A percentile compares a stretch with the other conserved stretches of the same genome.
Conservation (phyloP, 2,888 invertebrate species). For the Megaustenia siamemsis region DNA sequence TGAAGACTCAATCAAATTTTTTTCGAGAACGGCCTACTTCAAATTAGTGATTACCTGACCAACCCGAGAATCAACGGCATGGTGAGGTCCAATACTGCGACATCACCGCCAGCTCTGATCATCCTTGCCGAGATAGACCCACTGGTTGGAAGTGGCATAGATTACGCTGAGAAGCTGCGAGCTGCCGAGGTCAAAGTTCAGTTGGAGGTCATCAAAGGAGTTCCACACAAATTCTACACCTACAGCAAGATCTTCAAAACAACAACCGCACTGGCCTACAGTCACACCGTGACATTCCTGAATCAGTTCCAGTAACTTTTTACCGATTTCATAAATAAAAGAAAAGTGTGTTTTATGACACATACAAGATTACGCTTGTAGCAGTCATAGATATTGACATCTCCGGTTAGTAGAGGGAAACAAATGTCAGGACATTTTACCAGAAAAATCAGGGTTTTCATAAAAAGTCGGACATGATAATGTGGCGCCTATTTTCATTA, state of each 20-base stretch:
- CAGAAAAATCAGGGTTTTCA: too few relatives aligned
- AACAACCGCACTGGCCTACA: constrained; percentile 14
- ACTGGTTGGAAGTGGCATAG: constrained; percentile 27
- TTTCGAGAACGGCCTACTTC: neutral
- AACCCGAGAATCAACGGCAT: constrained; percentile 44
- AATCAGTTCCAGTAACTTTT: constrained; percentile 27
- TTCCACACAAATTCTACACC: constrained; percentile 38
- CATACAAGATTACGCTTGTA: too few relatives aligned
- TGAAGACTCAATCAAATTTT: constrained; percentile 32
- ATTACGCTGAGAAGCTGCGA: constrained; percentile 48
- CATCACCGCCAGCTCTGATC: constrained; percentile 44
- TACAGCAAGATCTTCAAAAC: constrained; percentile 13
- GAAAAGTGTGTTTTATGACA: too few relatives aligned
- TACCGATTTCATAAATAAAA: too few relatives aligned
- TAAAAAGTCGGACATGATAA: too few relatives aligned
- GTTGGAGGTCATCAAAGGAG: constrained; percentile 32
- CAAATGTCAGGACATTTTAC: too few relatives aligned
- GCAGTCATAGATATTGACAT: too few relatives aligned
- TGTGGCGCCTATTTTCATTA: too few relatives aligned
- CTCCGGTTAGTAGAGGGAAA: too few relatives aligned
- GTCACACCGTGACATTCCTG: constrained; percentile 20
- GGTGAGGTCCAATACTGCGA: constrained; percentile 37
- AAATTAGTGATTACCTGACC: constrained; percentile 18
- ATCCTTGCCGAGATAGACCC: constrained; percentile 49
- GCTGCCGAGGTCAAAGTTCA: constrained; percentile 37